Evolutionary conservation across 2,888 invertebrate genomes (phyloP), one percentile per base, ranked within the genome.

Genomic region (Lordiphosa andalusiaca): DNA sequence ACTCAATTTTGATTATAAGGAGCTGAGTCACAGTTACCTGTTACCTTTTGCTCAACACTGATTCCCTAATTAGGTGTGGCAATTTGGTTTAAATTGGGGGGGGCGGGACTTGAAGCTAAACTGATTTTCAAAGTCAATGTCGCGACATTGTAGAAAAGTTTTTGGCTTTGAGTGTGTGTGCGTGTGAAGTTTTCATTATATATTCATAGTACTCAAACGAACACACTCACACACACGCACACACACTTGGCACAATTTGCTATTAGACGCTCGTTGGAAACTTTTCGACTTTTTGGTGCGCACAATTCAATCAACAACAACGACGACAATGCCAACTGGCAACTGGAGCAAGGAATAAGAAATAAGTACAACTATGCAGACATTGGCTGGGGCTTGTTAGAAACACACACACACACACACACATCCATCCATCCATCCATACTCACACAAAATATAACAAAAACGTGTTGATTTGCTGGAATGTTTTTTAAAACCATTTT

Each of bases 111-210:
- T 49, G 44, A 50, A 55, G 25, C 44, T 40, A 67, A 76, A 72
- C 72, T 70, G 59, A 73, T 73, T 74, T 75, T 76, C 76, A 72
- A 69, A 75, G 73, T 73, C 67, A 75, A 75, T 76, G 74, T 68
- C 74, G 68, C 65, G 53, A 16, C 25, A 44, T 21, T 30, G 21
- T 49, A 12, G 25, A 44, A 60, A 60, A 46, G 40, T 59, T 25
- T 47, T 41, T 38, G 9, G 4, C 21, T 12, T 41, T 30, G 30
- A 42, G 54, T 64, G 19, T 61, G 16, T 61, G 56, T 38, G 35
- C 67, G 69, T 73, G 73, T 67, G 61, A 78, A 77, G 68, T 68
- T 76, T 80, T 63, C 72, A 78, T 73, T 72, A 64, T 61, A 61
- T 65, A 76, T 70, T 74, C 68, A 68, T 66, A 30, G 56, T 55